Base-by-base conservation (phyloP, 1,140 invertebrate genomes). In the Hypothenemus hampei region DNA sequence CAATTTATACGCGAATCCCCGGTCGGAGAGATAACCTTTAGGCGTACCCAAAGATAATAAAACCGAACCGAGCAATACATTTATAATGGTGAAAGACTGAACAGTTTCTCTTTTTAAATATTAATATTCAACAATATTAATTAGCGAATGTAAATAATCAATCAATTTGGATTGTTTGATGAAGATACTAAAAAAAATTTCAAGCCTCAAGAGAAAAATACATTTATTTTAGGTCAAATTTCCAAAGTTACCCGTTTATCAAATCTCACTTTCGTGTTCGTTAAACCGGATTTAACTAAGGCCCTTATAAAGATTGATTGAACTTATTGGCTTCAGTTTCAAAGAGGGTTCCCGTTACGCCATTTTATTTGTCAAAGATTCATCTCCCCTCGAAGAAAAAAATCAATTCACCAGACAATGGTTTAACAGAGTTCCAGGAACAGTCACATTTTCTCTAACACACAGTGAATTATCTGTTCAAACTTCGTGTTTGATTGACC, bases 1-100 rank as follows among this genome's bases (percentile, higher is more conserved):
- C 11, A 37, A 29, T 29, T 29, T 29, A 29, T 29, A 16, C n/a
- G n/a, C n/a, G n/a, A n/a, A 37, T 16, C 16, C 35, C n/a, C n/a
- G n/a, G n/a, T n/a, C n/a, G n/a, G n/a, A n/a, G n/a, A n/a, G 35
- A 37, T 37, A 37, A 37, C 35, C 35, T 37, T 37, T 37, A 37
- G 18, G 35, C 13, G 35, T n/a, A 16, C 11, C 26, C n/a, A 7
- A 7, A 7, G n/a, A 37, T 15, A 37, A 16, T 37, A 37, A 37
- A 37, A 37, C 11, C 18, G 16, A 37, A 37, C 18, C 15, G 10
- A 37, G n/a, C n/a, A n/a, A n/a, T n/a, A n/a, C n/a, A n/a, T n/a
- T 37, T n/a, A 31, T 13, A 11, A 13, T 31, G 15, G 35, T 37
- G 35, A 37, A 37, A 37, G 35, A 37, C 18, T n/a, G n/a, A 6